These are phyloP conservation scores for Erebia ligea DNA, from an alignment of 2,888 invertebrate genomes.

Conservation along the genomic window DNA sequence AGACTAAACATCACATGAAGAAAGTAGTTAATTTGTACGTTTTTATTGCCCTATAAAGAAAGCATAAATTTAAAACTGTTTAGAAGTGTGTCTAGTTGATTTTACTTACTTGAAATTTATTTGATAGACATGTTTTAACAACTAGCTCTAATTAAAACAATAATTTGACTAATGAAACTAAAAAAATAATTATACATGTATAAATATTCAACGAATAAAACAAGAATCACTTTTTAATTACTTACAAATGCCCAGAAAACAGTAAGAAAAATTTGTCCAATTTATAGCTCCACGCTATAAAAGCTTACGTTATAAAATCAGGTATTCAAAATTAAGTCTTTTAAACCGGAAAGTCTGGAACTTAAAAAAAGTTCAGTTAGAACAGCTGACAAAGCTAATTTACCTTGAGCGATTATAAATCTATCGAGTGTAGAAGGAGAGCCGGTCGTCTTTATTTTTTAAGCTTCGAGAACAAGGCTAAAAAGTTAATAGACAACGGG, in stretches of 20 bases:
- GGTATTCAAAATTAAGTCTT: slow-evolving; percentile 36
- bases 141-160: neutral
- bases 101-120: too few relatives aligned
- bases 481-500: neutral
- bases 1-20: too few relatives aligned
- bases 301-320: slow-evolving; percentile 21
- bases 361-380: slow-evolving; percentile 44
- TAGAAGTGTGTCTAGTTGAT: too few relatives aligned
- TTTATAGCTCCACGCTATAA: slow-evolving; percentile 16
- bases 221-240: neutral
- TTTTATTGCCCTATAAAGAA: too few relatives aligned
- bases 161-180: neutral
- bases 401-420: slow-evolving; percentile 59
- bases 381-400: slow-evolving; percentile 52
- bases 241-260: neutral
- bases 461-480: neutral
- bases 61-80: too few relatives aligned
- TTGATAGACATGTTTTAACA: neutral
- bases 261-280: neutral
- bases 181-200: neutral
- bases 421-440: slow-evolving; percentile 43
- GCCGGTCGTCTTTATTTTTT: neutral
- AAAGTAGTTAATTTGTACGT: too few relatives aligned
- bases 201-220: neutral
- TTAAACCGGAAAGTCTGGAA: slow-evolving; percentile 41